Base-by-base conservation (phyloP, 1,140 invertebrate species). In the Druon quercuslanigerum region DNA sequence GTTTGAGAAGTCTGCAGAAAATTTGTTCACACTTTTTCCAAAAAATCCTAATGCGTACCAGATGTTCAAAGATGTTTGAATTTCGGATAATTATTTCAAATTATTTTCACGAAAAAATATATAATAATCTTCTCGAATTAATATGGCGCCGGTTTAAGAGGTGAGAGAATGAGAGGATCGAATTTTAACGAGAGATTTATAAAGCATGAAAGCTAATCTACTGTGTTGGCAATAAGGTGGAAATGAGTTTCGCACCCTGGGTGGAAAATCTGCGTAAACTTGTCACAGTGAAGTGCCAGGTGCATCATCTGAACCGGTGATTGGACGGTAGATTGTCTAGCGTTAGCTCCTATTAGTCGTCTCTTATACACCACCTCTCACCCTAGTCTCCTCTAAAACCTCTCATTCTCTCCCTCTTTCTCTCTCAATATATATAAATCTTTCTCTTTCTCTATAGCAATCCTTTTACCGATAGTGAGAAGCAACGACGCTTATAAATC, bases 251-350 rank as follows among this genome's bases (percentile, higher is more conserved):
- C 74, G 54, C 56, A 57, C 40, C 70, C 73, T 51, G 46, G 50
- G 50, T 50, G 25, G 57, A 77, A 51, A 75, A 75, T 76, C 50
- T 75, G 50, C 46, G 60, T 79, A 79, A 83, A 81, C 75, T 77
- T 60, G 72, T 79, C 78, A 76, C 50, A 40, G 51, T 77, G 74
- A 20, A 40, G 51, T 46, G 75, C 76, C 75, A 82, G 77, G 74
- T 81, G 77, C 75, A 71, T 57, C 76, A 78, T 66, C 73, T 78
- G 78, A 19, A 71, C 56, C 51, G 51, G 52, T 76, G 75, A 83
- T 83, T 81, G 78, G 56, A 80, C 75, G 60, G 77, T 71, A 73
- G 79, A 80, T 80, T 82, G 72, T 74, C 72, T 52, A 72, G 52
- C 79, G 66, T 82, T 78, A 71, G 25, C 51, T 74, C 74, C 56